A percentile compares a stretch with the other conserved stretches of the same genome.
These are phyloP conservation scores for Nicator chloris DNA, from an alignment of 2,113 vertebrate species.

Conservation along the genomic window DNA sequence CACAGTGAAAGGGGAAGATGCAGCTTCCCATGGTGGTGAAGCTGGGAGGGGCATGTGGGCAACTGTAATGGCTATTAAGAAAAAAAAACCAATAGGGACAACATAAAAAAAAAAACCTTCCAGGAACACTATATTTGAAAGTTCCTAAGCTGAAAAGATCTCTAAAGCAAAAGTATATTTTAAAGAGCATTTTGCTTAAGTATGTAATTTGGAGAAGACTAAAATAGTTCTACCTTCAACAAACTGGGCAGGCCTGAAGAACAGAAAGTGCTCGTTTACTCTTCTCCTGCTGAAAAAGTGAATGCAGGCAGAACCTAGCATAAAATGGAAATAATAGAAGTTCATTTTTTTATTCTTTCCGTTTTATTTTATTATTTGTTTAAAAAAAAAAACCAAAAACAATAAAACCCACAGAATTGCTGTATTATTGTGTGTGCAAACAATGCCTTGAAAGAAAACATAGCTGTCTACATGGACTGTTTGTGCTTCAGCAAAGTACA, in stretches of 20 bases:
- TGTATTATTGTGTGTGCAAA: neutral
- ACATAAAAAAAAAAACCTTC: neutral
- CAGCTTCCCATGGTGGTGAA: neutral
- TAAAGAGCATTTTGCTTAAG: neutral
- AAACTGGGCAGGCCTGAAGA: neutral
- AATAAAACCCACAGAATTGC: neutral
- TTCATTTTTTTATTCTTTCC: neutral
- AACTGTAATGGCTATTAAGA: neutral
- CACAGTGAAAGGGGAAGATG: neutral
- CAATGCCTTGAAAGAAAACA: neutral
- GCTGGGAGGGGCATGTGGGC: neutral
- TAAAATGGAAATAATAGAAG: too few relatives aligned
- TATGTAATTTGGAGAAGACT: neutral
- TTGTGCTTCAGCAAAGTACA: neutral
- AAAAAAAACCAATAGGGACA: neutral
- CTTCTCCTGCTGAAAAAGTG: neutral
- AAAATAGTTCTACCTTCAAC: neutral
- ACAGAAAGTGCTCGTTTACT: neutral
- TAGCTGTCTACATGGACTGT: neutral
- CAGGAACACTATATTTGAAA: neutral
- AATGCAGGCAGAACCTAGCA: neutral
- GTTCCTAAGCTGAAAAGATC: neutral
- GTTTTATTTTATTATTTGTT: neutral
- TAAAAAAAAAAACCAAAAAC: neutral
- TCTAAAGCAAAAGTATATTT: neutral